Evolutionary conservation across 1,140 invertebrate genomes (phyloP), one percentile per base, ranked within the genome.

Genomic region (Heliconius congener): DNA sequence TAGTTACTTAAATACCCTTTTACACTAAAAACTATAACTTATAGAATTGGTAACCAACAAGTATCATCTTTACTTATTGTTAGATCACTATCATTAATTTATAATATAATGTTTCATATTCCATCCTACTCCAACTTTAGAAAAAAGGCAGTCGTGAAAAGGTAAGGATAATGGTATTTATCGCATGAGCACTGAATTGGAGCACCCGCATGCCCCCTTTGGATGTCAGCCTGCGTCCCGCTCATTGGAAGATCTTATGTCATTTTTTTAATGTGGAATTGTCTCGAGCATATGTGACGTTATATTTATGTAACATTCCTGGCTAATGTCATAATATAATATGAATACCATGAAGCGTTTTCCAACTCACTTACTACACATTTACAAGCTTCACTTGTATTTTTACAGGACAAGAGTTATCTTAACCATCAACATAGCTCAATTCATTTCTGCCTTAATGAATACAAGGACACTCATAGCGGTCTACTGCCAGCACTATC

Each of bases 91-190:
- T 89, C 93, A 94, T 94, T 94, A 93, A 94, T 92, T 86, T 76
- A 30, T 30, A 30, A 30, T 30, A 30, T 30, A 91, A 93, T 93
- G 89, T 94, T 94, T 92, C 91, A 93, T 93, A 92, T 94, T 94
- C 88, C 92, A 93, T 94, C 90, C 89, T 79, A 87, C 80, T 87
- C 91, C 95, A 88, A 95, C 89, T 93, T 88, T 95, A 97, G 97
- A 97, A 97, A 96, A 97, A 97, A 95, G 97, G 97, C 95, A 97
- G 97, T 95, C 95, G 96, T 92, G 97, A 97, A 93, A 97, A 97
- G 96, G 97, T 97, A 96, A 96, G 96, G 91, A 88, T 83, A 84
- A 87, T 88, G 84, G 84, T 82, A 84, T 92, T 85, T 91, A 88
- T 82, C 84, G 92, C 92, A 93, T 93, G 91, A 73, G 85, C 87